Base-by-base conservation (phyloP, 2,888 invertebrate species). In the Nemurella pictetii region DNA sequence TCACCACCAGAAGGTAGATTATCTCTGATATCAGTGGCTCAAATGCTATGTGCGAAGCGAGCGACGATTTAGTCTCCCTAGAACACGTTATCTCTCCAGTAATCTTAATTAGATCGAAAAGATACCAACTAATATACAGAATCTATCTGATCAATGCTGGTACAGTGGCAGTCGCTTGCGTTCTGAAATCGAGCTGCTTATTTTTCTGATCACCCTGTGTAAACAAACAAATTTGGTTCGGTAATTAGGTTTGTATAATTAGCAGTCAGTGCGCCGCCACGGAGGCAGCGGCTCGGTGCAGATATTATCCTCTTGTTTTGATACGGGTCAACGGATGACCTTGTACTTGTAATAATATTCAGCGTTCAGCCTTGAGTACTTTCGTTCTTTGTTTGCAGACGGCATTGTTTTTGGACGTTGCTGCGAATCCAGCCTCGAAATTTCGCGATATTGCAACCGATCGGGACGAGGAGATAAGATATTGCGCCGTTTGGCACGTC, bases 271-370 rank as follows among this genome's bases (percentile, higher is more conserved):
- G 20, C 20, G 55, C 55, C 20, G 20, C 55, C 15, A 55, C 55
- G 55, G 1, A 20, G 3, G 9, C 55, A 55, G 15, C 55, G 55
- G 55, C 15, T 55, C 9, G 55, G 20, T 55, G 55, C 55, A 55
- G 55, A 55, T 55, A 55, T n/a, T n/a, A n/a, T 27, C 75, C 75
- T 75, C 75, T 9, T 28, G 75, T 15, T 75, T 15, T 5, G 75
- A 75, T 75, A 28, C 75, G 75, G 75, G 75, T 75, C 75, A 75
- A 27, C 26, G 75, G 28, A 75, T 75, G 75, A 75, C 75, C 75
- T 75, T 75, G 75, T 75, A 75, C 75, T 26, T 28, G 75, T 75
- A 75, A 75, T 28, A 55, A 55, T 55, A 55, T 55, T 55, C 55
- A 55, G 55, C 55, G 3, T 28, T 75, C 15, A 28, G 75, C 75